Evolutionary conservation across 1,140 invertebrate species (phyloP).

Genomic region (Acromyrmex charruanus): DNA sequence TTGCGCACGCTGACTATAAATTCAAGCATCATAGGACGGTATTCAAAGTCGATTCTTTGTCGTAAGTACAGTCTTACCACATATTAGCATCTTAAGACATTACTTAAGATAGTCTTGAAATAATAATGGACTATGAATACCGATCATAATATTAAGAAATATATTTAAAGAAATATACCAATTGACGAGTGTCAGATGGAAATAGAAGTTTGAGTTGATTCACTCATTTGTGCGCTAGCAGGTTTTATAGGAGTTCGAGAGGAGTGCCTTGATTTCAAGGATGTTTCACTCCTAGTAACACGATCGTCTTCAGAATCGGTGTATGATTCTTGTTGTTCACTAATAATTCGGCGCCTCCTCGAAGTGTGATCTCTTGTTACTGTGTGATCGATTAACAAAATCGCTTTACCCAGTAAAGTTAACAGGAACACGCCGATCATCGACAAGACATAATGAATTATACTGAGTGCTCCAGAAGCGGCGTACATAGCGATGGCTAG

Average conservation of each 20-base stretch:
- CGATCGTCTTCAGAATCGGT: slow-evolving; percentile 39
- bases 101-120: too few relatives aligned
- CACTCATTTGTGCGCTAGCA: neutral
- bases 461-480: slow-evolving; percentile 17
- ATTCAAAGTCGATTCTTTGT: too few relatives aligned
- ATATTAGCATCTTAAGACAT: too few relatives aligned
- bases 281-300: neutral
- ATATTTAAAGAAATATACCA: neutral
- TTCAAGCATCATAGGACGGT: neutral
- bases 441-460: slow-evolving; percentile 17
- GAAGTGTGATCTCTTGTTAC: neutral
- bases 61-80: too few relatives aligned
- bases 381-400: neutral
- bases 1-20: neutral
- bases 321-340: neutral
- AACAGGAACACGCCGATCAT: slow-evolving; percentile 41
- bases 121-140: too few relatives aligned
- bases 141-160: neutral
- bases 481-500: slow-evolving; percentile 42
- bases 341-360: neutral
- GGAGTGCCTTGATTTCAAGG: neutral
- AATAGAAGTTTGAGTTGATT: neutral
- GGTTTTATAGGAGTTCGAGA: neutral
- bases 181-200: neutral
- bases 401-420: slow-evolving; percentile 19